phyloP scores from a whole-genome alignment of 2,797 vertebrate species.

The Chiroxiphia lanceolata region DNA sequence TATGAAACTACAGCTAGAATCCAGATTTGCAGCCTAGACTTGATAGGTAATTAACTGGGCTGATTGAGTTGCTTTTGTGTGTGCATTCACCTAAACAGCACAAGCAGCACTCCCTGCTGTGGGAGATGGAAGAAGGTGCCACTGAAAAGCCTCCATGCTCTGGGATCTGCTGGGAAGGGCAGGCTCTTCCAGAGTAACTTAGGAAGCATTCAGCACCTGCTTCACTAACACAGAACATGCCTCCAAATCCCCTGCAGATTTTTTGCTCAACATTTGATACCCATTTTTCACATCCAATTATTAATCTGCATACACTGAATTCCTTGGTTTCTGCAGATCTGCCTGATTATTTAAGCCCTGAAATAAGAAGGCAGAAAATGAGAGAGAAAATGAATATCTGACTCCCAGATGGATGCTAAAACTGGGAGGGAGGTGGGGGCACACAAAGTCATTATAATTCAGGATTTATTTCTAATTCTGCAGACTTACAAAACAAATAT shows the following conservation, averaged over 20 bases:
- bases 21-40: not conserved
- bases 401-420: constrained; percentile 57
- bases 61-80: not conserved
- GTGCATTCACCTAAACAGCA: not conserved
- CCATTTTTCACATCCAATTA: constrained; percentile 41
- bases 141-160: not conserved
- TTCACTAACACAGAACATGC: not conserved
- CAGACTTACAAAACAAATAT: constrained; percentile 6
- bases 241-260: not conserved
- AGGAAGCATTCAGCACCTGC: constrained; percentile 4
- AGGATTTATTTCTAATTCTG: constrained; percentile 16
- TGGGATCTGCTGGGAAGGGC: not conserved
- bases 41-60: not conserved
- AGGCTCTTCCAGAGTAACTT: not conserved
- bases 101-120: not conserved
- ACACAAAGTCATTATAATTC: constrained; percentile 1
- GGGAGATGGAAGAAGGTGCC: not conserved
- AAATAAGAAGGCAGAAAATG: constrained; percentile 47
- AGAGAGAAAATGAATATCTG: constrained; percentile 38
- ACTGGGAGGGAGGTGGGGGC: not conserved
- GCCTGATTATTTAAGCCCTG: constrained; percentile 21
- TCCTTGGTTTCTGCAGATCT: constrained; percentile 24
- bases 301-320: constrained; percentile 36
- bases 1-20: not conserved
- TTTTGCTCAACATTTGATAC: not conserved